Evolutionary conservation across 2,113 vertebrate genomes (phyloP).

Genomic region (Candoia aspera): DNA sequence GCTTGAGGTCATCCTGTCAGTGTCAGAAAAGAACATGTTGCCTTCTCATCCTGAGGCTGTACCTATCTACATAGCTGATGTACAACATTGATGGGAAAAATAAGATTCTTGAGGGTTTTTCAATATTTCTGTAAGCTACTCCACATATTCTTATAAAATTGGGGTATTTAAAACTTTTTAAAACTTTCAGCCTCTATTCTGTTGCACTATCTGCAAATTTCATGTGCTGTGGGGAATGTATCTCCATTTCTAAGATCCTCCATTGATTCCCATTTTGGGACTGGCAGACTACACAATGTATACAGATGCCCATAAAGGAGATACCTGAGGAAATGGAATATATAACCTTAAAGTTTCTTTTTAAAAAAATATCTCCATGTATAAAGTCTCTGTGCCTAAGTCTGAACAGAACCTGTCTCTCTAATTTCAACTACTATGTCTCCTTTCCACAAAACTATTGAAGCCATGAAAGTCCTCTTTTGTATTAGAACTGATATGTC

Average conservation of each 20-base stretch:
- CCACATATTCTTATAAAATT: background rate
- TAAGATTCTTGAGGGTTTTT: background rate
- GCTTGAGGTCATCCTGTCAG: background rate
- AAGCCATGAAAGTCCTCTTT: background rate
- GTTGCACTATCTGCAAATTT: background rate
- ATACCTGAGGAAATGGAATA: background rate
- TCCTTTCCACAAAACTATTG: background rate
- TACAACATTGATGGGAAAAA: background rate
- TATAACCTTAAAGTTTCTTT: background rate
- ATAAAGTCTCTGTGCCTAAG: background rate
- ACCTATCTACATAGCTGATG: background rate
- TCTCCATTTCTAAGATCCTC: too few species aligned
- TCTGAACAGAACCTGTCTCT: background rate
- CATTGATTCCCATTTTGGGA: background rate
- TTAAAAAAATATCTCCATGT: background rate
- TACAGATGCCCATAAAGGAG: background rate
- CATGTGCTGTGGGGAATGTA: background rate
- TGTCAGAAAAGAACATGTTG: constrained; percentile 10
- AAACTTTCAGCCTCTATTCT: background rate
- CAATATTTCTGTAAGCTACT: background rate
- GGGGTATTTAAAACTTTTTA: background rate
- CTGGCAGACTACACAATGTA: background rate
- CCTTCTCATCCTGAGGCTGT: background rate
- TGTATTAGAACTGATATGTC: background rate
- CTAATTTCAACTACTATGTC: background rate